Conservation (phyloP, 2,797 vertebrate genomes). For the Pseudochirops cupreus region DNA sequence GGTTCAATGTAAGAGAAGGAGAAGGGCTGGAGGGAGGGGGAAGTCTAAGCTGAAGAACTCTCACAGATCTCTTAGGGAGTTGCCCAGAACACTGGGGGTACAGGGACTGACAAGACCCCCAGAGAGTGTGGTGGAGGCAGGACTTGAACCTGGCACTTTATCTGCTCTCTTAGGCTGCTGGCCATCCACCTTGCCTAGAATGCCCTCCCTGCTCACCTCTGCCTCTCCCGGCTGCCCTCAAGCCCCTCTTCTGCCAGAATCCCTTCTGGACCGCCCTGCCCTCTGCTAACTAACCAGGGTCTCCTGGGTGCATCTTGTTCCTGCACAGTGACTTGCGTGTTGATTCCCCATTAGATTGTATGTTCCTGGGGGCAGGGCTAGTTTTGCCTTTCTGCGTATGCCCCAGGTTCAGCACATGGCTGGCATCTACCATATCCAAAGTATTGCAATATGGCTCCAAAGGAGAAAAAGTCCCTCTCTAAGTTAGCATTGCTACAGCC, state of each 20-base stretch:
- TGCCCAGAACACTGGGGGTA: not conserved
- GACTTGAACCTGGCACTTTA: not conserved
- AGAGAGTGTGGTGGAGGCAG: not conserved
- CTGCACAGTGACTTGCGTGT: not conserved
- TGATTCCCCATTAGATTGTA: no score
- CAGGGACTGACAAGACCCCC: not conserved
- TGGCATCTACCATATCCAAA: not conserved
- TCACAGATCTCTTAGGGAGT: not conserved
- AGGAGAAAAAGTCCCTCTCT: not conserved
- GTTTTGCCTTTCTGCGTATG: not conserved
- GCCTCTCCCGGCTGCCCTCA: not conserved
- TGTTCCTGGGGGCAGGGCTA: not conserved
- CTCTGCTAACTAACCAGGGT: not conserved
- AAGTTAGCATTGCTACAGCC: not conserved
- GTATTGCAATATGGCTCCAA: not conserved
- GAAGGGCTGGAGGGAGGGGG: not conserved
- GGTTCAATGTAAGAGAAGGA: not conserved
- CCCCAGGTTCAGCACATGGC: not conserved
- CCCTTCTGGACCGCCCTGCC: not conserved
- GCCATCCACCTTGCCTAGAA: not conserved
- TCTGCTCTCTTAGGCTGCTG: not conserved
- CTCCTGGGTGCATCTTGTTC: not conserved
- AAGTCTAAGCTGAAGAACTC: not conserved
- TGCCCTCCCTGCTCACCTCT: not conserved
- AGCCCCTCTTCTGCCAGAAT: not conserved